phyloP scores from a whole-genome alignment of 2,113 vertebrate species.

The Salvelinus fontinalis region DNA sequence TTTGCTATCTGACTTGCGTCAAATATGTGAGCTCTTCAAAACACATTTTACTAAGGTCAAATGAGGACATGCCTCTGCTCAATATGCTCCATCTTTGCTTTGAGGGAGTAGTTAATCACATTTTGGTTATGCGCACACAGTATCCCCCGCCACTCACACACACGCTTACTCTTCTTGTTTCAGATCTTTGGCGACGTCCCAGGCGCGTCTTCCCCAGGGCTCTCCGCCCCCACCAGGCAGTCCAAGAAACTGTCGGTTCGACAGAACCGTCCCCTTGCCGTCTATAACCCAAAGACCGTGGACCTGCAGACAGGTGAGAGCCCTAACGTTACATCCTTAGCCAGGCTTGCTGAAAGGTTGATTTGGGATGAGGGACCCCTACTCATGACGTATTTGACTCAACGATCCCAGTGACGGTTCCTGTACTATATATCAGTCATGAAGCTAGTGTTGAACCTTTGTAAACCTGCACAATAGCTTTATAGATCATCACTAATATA shows the following conservation, averaged over 20 bases:
- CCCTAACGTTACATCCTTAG: too few species aligned
- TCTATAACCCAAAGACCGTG: constrained; percentile 89
- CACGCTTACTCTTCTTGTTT: constrained; percentile 55
- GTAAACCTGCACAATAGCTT: too few species aligned
- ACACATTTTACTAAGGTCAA: too few species aligned
- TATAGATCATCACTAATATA: too few species aligned
- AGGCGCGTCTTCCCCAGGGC: constrained; percentile 72
- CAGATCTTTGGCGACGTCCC: constrained; percentile 94
- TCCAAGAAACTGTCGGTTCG: constrained; percentile 84
- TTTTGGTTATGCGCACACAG: background rate
- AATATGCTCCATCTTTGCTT: too few species aligned
- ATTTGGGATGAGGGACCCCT: too few species aligned
- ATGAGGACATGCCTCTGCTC: too few species aligned
- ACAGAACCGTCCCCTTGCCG: constrained; percentile 89
- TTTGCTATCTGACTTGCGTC: background rate
- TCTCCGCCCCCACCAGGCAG: constrained; percentile 87
- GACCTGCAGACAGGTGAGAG: constrained; percentile 87
- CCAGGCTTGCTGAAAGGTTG: too few species aligned
- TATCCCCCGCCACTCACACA: constrained; percentile 9
- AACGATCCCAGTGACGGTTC: too few species aligned
- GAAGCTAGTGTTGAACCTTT: too few species aligned
- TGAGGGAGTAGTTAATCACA: background rate
- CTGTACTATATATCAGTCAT: too few species aligned
- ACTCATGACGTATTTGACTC: too few species aligned
- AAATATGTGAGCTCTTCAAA: background rate